Base-by-base conservation (phyloP, 2,888 invertebrate genomes). In the Stegophylla sp. region DNA sequence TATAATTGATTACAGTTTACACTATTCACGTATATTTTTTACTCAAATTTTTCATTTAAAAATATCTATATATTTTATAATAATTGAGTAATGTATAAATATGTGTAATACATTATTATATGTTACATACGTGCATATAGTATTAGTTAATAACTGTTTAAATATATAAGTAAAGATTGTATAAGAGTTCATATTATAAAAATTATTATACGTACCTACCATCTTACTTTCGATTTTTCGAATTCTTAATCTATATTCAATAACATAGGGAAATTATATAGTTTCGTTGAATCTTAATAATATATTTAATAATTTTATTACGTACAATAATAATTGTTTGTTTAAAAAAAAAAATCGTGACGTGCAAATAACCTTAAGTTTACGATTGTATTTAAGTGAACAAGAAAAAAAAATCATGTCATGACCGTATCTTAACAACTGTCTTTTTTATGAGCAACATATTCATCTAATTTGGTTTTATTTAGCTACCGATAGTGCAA, bases 371-470 rank as follows among this genome's bases (percentile, higher is more conserved):
- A 76, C 75, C 66, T 76, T 76, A 76, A 66, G 13, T 53, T 66
- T 66, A 53, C 64, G 20, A 76, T 76, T 66, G 43, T 76, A 26
- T 53, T 76, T 53, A 26, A 53, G 7, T 53, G n/a, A 23, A 43
- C 51, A 76, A 76, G 53, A 75, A 61, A 59, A 59, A 56, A 74
- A 66, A 66, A 66, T 53, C 43, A 66, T 76, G 75, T 66, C 66
- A 76, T 76, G 64, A 66, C 75, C 66, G 43, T 66, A 41, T 66
- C 75, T 76, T 51, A 76, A 76, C 64, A 66, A 61, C n/a, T 26
- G 23, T 53, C 5, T 75, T 64, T 64, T 75, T 66, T 76, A 53
- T n/a, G 17, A 34, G n/a, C 12, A 53, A 26, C 9, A 3, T 26
- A 66, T 75, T 23, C 23, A 41, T 76, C 23, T 66, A 43, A 75